Evolutionary conservation across 1,140 invertebrate genomes (phyloP).

Genomic region (Ectropis grisescens): DNA sequence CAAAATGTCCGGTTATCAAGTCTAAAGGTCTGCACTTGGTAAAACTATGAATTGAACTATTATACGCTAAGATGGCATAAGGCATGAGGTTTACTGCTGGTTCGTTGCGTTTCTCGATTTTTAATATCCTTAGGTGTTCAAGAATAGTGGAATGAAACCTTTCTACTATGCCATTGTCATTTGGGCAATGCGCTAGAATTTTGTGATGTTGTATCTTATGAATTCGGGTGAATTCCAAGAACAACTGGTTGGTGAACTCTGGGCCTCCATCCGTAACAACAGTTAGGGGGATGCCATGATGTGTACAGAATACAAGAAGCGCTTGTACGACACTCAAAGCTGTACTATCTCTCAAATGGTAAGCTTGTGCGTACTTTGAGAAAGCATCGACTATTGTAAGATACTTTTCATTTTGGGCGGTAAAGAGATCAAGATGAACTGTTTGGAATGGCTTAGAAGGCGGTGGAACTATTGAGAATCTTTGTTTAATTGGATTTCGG

Average conservation of each 20-base stretch:
- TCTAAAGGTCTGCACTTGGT: constrained; percentile 11
- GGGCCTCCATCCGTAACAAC: too few species aligned
- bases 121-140: constrained; percentile 13
- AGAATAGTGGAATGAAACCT: constrained; percentile 15
- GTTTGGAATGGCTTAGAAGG: constrained; percentile 11
- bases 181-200: too few species aligned
- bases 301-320: too few species aligned
- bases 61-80: constrained; percentile 14
- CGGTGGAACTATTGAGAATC: constrained; percentile 8
- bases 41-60: constrained; percentile 9
- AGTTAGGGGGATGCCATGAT: too few species aligned
- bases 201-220: too few species aligned
- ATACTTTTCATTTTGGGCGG: constrained; percentile 7
- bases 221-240: too few species aligned
- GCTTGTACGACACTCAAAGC: too few species aligned
- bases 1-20: constrained; percentile 10
- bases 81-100: constrained; percentile 9
- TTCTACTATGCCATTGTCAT: too few species aligned
- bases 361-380: too few species aligned
- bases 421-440: constrained; percentile 4
- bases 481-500: constrained; percentile 7
- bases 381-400: constrained; percentile 9
- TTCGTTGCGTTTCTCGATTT: constrained; percentile 7
- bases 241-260: too few species aligned
- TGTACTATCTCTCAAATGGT: too few species aligned